Conservation (phyloP, 1,140 invertebrate species). For the Melanaphis sacchari region DNA sequence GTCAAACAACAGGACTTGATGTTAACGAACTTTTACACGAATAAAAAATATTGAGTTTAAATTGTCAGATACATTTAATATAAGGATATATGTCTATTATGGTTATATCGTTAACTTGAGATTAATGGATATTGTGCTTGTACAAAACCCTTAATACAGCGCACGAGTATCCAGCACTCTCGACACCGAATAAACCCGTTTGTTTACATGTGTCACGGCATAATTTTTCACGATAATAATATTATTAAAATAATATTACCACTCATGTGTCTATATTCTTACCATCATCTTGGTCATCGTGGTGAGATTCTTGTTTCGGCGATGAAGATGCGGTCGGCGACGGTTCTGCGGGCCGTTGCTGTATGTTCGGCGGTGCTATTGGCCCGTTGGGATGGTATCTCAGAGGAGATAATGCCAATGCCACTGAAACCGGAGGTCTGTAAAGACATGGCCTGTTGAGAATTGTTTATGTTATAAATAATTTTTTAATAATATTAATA, state of each 20-base stretch:
- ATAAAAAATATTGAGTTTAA: too few relatives aligned
- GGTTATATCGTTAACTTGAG: too few relatives aligned
- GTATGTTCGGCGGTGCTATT: conserved; percentile 64
- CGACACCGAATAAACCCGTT: not conserved
- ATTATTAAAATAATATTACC: not conserved
- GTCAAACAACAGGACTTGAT: too few relatives aligned
- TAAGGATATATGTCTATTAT: too few relatives aligned
- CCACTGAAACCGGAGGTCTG: conserved; percentile 68
- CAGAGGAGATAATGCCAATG: conserved; percentile 65
- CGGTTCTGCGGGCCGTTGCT: conserved; percentile 65
- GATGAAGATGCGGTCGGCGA: conserved; percentile 66
- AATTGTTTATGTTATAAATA: conserved; percentile 31
- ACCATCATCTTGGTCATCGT: conserved; percentile 60
- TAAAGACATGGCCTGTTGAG: conserved; percentile 60
- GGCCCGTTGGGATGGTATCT: conserved; percentile 63
- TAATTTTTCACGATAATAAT: not conserved
- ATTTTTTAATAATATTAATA: not conserved
- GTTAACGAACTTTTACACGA: too few relatives aligned
- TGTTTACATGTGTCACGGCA: not conserved
- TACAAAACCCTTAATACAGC: not conserved
- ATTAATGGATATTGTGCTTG: too few relatives aligned
- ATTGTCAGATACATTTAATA: too few relatives aligned
- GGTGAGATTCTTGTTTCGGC: conserved; percentile 54
- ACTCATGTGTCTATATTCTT: not conserved
- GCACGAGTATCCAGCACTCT: not conserved